Percentiles rank a stretch among this genome's conserved stretches.
Evolutionary conservation across 2,888 invertebrate species (phyloP).

Genomic region (Pachycephus smyrnensis): DNA sequence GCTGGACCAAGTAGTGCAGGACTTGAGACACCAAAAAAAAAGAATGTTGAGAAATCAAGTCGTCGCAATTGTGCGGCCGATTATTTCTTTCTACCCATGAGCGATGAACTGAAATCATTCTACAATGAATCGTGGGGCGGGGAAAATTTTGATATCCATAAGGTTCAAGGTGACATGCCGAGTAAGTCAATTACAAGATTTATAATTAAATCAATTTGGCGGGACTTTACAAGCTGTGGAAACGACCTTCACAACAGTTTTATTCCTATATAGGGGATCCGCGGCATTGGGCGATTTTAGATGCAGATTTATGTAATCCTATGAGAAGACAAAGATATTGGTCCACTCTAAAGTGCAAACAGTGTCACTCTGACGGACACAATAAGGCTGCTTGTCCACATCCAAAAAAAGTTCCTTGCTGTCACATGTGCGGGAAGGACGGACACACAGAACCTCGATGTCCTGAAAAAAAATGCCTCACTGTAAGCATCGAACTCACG

Average conservation of each 20-base stretch:
- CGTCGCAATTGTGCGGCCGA: conserved; percentile 23
- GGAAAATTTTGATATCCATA: conserved; percentile 72
- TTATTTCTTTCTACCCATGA: conserved; percentile 51
- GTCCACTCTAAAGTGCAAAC: conserved; percentile 67
- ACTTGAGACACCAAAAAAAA: background rate
- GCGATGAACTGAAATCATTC: conserved; percentile 72
- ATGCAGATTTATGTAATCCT: conserved; percentile 44
- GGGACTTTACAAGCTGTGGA: background rate
- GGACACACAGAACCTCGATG: conserved; percentile 78
- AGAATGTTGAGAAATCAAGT: conserved; percentile 22
- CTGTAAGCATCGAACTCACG: conserved; percentile 69
- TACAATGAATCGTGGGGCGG: conserved; percentile 77
- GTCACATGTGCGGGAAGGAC: conserved; percentile 76
- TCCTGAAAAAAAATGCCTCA: conserved; percentile 77
- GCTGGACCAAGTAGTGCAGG: background rate
- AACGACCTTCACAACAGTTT: background rate
- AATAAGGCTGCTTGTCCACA: conserved; percentile 72
- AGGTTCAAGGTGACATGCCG: conserved; percentile 74
- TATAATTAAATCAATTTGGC: background rate
- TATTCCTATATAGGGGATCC: conserved; percentile 46
- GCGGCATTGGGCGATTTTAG: conserved; percentile 54
- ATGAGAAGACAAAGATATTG: conserved; percentile 37
- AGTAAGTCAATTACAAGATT: conserved; percentile 67
- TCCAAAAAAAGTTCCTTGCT: conserved; percentile 68
- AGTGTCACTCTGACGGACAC: conserved; percentile 77